phyloP scores from a whole-genome alignment of 2,113 vertebrate genomes.

The Ceuthmochares aereus region DNA sequence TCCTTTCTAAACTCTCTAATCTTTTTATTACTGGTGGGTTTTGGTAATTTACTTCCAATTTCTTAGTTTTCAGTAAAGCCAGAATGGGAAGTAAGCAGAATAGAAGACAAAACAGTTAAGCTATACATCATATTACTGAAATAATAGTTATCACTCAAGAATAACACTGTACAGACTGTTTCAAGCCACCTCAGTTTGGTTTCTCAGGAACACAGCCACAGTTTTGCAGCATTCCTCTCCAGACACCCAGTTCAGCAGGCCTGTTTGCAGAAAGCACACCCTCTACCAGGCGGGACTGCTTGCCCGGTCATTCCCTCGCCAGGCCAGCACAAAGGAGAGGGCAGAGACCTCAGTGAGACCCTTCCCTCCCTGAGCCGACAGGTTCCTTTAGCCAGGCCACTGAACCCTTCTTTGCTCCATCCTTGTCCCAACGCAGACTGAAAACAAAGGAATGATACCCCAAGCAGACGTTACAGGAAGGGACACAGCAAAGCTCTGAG shows the following conservation, averaged over 20 bases:
- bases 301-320: neutral
- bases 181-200: neutral
- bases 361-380: neutral
- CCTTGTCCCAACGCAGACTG: neutral
- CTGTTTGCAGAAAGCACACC: neutral
- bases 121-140: neutral
- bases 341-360: neutral
- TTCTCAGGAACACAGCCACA: neutral
- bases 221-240: neutral
- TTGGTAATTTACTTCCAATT: neutral
- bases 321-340: neutral
- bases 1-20: neutral
- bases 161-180: neutral
- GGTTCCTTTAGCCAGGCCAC: fast-evolving
- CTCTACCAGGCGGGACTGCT: fast-evolving
- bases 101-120: neutral
- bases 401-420: neutral
- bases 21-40: neutral
- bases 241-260: neutral
- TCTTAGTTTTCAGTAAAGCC: neutral
- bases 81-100: neutral
- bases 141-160: neutral
- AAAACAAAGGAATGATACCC: neutral
- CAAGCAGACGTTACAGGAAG: neutral
- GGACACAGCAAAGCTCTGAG: neutral